Evolutionary conservation across 2,888 invertebrate genomes (phyloP).

Genomic region (Idaea aversata): DNA sequence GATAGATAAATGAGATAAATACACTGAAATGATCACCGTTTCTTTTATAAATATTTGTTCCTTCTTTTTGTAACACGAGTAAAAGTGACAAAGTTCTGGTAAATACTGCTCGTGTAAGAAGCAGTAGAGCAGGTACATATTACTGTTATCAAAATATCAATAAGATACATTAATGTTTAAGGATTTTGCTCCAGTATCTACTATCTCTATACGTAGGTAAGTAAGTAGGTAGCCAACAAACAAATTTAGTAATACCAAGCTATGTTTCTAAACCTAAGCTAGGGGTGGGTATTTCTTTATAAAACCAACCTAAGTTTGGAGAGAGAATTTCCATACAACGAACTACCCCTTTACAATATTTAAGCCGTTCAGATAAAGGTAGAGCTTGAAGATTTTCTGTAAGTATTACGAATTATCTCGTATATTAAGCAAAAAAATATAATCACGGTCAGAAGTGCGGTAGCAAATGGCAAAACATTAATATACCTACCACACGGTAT

Average conservation of each 20-base stretch:
- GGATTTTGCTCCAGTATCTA: slow-evolving; percentile 47
- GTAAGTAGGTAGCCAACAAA: slow-evolving; percentile 35
- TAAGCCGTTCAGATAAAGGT: too few species aligned
- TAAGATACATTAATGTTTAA: slow-evolving; percentile 68
- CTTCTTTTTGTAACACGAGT: not conserved
- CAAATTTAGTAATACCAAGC: slow-evolving; percentile 34
- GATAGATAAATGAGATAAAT: not conserved
- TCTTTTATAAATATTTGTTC: not conserved
- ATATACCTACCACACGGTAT: too few species aligned
- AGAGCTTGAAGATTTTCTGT: too few species aligned
- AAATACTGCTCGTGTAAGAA: slow-evolving; percentile 26
- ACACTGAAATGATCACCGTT: not conserved
- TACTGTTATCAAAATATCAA: slow-evolving; percentile 68
- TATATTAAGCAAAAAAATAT: too few species aligned
- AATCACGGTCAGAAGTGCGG: too few species aligned
- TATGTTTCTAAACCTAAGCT: slow-evolving; percentile 11
- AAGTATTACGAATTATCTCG: too few species aligned
- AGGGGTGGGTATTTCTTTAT: not conserved
- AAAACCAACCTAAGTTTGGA: too few species aligned
- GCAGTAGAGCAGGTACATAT: slow-evolving; percentile 51
- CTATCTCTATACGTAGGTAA: slow-evolving; percentile 43
- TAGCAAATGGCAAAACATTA: too few species aligned
- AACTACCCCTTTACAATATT: too few species aligned
- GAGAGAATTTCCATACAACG: too few species aligned
- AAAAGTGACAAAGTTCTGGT: slow-evolving; percentile 6